Base-by-base conservation (phyloP, 2,113 vertebrate genomes). In the Peromyscus maniculatus region DNA sequence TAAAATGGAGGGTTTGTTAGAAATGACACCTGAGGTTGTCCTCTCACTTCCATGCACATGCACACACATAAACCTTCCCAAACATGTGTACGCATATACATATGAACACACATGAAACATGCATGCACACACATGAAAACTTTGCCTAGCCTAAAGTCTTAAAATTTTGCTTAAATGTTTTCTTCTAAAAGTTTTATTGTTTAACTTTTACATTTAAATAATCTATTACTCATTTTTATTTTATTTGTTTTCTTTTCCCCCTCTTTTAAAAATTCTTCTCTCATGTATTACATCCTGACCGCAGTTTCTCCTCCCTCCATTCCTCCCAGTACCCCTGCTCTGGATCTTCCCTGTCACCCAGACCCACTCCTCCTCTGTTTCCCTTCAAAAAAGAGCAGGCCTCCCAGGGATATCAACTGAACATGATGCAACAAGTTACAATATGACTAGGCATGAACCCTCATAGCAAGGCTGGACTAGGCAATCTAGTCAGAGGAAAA, bases 141-240 rank as follows among this genome's bases (percentile, higher is more conserved):
- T 88, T 91, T 59, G 67, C 11, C 52, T 92, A 33, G 12, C 11
- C 57, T 22, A 17, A 87, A 91, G 43, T 62, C n/a, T 77, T 84
- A 17, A 84, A 88, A 43, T 5, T 67, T 71, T 87, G 24, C 80
- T 55, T 24, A 8, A 80, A 12, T 87, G 4, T 52, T 80, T 96
- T 79, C 52, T 89, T 93, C 33, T 94, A 43, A 90, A 90, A 28
- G 1, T 92, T 79, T 8, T n/a, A 72, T 87, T 91, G n/a, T 64
- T 94, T 79, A 67, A 6, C 74, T 74, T 49, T 89, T 78, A 78
- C 4, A 26, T 59, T 59, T 87, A 59, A 64, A 11, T 59, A 67
- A 75, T 46, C 39, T 74, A 4, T 91, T 1, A 16, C 67, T 64
- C 10, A 33, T 67, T 67, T 67, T 52, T 49, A 49, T 49, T 52